Evolutionary conservation across 2,888 invertebrate species (phyloP).

Genomic region (Agriotes lineatus): DNA sequence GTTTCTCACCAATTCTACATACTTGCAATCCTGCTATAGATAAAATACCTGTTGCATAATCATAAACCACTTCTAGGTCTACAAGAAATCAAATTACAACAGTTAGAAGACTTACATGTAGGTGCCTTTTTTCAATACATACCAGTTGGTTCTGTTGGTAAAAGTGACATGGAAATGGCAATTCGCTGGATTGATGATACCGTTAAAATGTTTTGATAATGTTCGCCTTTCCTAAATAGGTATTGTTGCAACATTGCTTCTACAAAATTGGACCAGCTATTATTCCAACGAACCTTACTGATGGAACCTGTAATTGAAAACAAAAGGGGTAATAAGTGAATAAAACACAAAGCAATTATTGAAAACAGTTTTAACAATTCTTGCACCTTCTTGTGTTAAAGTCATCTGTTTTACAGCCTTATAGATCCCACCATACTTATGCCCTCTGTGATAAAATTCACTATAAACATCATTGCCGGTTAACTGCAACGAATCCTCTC

Average conservation of each 20-base stretch:
- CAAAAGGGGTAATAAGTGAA: too few species aligned
- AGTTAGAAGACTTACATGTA: too few species aligned
- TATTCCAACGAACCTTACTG: slow-evolving; percentile 55
- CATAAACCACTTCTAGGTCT: slow-evolving; percentile 57
- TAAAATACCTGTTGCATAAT: slow-evolving; percentile 59
- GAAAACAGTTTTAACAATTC: too few species aligned
- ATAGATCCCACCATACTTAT: slow-evolving; percentile 66
- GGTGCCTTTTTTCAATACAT: too few species aligned
- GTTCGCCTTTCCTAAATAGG: slow-evolving; percentile 74
- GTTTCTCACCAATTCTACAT: slow-evolving; percentile 54
- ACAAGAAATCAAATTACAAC: slow-evolving; percentile 3
- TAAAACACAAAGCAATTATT: too few species aligned
- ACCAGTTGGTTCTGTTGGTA: slow-evolving; percentile 50
- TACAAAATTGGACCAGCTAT: slow-evolving; percentile 89
- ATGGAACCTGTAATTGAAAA: slow-evolving; percentile 52
- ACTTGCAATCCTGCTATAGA: slow-evolving; percentile 60
- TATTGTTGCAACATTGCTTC: slow-evolving; percentile 89
- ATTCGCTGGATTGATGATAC: slow-evolving; percentile 74
- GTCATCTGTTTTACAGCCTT: slow-evolving; percentile 57
- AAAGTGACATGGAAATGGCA: slow-evolving; percentile 61
- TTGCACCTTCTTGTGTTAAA: slow-evolving; percentile 62
- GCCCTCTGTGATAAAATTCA: slow-evolving; percentile 78
- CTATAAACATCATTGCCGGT: slow-evolving; percentile 77
- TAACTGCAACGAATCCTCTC: slow-evolving; percentile 68
- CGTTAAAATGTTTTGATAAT: slow-evolving; percentile 77